phyloP scores from a whole-genome alignment of 2,888 invertebrate species.

The Ectobius pallidus region DNA sequence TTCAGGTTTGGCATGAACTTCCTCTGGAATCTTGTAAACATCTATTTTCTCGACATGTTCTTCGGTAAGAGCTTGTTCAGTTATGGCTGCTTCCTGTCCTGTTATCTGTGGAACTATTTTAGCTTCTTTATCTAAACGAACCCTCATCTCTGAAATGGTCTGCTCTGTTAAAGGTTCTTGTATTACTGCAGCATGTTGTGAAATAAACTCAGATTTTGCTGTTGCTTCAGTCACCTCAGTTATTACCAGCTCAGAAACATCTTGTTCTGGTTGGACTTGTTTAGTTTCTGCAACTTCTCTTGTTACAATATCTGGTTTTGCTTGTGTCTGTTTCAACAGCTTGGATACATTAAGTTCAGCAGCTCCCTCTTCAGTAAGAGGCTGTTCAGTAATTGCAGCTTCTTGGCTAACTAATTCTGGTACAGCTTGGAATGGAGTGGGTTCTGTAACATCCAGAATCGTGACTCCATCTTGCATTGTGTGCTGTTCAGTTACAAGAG shows the following conservation, averaged over 20 bases:
- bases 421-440: constrained; percentile 18
- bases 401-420: constrained; percentile 19
- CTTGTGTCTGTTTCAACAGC: constrained; percentile 21
- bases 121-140: neutral
- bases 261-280: constrained; percentile 26
- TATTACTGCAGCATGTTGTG: constrained; percentile 11
- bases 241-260: constrained; percentile 24
- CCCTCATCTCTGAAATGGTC: neutral
- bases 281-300: constrained; percentile 32
- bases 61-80: neutral
- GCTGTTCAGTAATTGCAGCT: constrained; percentile 36
- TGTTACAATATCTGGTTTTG: constrained; percentile 24
- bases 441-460: constrained; percentile 13
- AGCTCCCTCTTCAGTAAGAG: constrained; percentile 25
- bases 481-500: constrained; percentile 31
- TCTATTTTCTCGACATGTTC: constrained; percentile 2
- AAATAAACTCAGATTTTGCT: neutral
- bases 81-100: neutral
- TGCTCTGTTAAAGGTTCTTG: constrained; percentile 3
- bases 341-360: neutral
- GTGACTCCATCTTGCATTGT: constrained; percentile 19
- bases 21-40: neutral
- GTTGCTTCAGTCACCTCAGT: neutral
- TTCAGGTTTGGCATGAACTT: constrained; percentile 20
- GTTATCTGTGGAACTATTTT: neutral